These are phyloP conservation scores for Ormyrus pomaceus DNA, from an alignment of 2,888 invertebrate genomes.

Conservation along the genomic window DNA sequence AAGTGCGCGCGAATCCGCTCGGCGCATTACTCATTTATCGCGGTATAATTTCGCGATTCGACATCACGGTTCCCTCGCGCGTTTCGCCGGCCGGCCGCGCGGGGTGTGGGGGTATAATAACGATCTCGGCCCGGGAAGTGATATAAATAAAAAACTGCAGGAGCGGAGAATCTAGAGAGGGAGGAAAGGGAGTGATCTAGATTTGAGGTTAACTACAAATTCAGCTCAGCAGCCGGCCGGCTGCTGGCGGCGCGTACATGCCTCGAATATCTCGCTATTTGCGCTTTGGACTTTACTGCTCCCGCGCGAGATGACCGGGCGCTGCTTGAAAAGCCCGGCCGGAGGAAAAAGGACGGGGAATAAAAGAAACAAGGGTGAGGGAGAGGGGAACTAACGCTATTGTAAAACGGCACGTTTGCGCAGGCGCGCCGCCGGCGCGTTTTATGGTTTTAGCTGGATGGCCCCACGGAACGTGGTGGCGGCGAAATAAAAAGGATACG, in stretches of 20 bases:
- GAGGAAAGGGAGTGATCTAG: conserved; percentile 50
- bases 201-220: conserved; percentile 64
- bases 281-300: conserved; percentile 67
- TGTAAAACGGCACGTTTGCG: conserved; percentile 67
- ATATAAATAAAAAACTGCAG: not conserved
- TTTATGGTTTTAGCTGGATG: conserved; percentile 69
- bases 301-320: conserved; percentile 64
- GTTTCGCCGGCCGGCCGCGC: too few relatives aligned
- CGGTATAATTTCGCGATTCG: too few relatives aligned
- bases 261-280: conserved; percentile 67
- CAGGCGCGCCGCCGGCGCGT: conserved; percentile 57
- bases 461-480: conserved; percentile 65
- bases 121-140: not conserved
- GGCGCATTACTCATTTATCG: too few relatives aligned
- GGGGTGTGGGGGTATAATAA: too few relatives aligned
- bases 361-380: conserved; percentile 41
- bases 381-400: conserved; percentile 59
- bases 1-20: too few relatives aligned
- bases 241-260: conserved; percentile 59
- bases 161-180: not conserved
- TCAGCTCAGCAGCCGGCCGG: conserved; percentile 54
- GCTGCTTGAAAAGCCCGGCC: conserved; percentile 21
- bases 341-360: conserved; percentile 6
- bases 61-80: too few relatives aligned
- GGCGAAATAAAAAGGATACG: conserved; percentile 66